These are phyloP conservation scores for Trichonephila clavata DNA, from an alignment of 1,140 invertebrate species.

Conservation along the genomic window DNA sequence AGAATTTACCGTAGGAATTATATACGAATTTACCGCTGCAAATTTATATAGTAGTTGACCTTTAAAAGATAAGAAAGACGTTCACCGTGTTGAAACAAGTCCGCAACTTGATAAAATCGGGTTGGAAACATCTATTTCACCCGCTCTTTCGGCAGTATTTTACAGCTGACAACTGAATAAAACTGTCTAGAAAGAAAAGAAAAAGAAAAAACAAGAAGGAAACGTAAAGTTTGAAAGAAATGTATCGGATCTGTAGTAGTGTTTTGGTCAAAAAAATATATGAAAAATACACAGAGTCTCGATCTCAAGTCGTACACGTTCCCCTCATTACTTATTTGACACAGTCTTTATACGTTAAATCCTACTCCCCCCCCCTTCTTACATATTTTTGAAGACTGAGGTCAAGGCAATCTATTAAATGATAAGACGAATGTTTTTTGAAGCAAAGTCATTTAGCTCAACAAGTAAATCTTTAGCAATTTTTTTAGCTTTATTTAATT, in stretches of 20 bases:
- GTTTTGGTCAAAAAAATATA: background rate
- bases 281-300: background rate
- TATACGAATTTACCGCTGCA: background rate
- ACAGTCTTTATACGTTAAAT: background rate
- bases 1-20: background rate
- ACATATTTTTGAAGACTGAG: background rate
- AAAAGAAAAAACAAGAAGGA: background rate
- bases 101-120: background rate
- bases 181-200: background rate
- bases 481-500: background rate
- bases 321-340: background rate
- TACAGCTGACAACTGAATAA: background rate
- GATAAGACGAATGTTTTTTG: constrained; percentile 4
- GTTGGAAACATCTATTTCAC: constrained; percentile 10
- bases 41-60: constrained; percentile 14
- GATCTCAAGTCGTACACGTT: background rate
- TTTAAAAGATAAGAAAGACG: constrained; percentile 23
- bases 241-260: background rate
- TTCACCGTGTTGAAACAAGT: background rate
- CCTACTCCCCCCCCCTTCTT: too few relatives aligned
- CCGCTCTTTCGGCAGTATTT: constrained; percentile 8
- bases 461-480: background rate
- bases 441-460: constrained; percentile 18
- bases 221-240: background rate
- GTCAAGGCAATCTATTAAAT: constrained; percentile 12